A percentile compares a stretch with the other conserved stretches of the same genome.
phyloP scores from a whole-genome alignment of 2,888 invertebrate genomes.

The Agonopterix alstromeriana region DNA sequence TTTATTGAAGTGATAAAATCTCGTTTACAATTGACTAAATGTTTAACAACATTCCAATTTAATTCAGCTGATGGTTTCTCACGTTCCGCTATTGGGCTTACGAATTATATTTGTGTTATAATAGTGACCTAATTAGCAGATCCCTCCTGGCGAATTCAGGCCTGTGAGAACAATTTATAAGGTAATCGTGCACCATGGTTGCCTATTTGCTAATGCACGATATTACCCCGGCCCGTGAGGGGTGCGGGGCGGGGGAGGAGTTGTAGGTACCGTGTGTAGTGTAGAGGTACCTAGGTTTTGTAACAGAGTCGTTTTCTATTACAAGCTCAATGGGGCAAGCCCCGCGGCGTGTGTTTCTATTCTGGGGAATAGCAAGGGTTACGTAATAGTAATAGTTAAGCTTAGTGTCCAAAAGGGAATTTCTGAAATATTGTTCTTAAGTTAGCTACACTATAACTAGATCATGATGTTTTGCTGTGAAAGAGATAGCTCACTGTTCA shows the following conservation, averaged over 20 bases:
- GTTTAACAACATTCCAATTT: no score
- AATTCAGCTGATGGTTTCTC: background rate
- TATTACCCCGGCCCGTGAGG: constrained; percentile 29
- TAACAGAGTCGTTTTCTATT: constrained; percentile 42
- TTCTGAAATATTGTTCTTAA: background rate
- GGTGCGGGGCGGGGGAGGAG: constrained; percentile 29
- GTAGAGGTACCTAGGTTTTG: constrained; percentile 28
- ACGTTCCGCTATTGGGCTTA: constrained; percentile 2
- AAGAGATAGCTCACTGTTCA: no score
- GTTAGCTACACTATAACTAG: no score
- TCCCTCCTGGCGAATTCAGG: constrained; percentile 28
- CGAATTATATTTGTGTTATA: background rate
- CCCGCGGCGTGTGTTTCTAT: constrained; percentile 52
- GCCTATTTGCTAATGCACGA: constrained; percentile 46
- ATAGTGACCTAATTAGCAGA: constrained; percentile 34
- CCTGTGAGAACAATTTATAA: constrained; percentile 38
- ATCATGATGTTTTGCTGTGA: no score
- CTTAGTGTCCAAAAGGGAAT: constrained; percentile 3
- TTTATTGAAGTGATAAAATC: no score
- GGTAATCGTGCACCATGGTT: constrained; percentile 42
- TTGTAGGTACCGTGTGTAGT: constrained; percentile 13
- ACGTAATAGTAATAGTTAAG: constrained; percentile 35
- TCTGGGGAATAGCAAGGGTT: constrained; percentile 51
- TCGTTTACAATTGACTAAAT: no score
- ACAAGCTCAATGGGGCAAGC: constrained; percentile 52